Conservation (phyloP, 2,888 invertebrate species). For the Arctia plantaginis region DNA sequence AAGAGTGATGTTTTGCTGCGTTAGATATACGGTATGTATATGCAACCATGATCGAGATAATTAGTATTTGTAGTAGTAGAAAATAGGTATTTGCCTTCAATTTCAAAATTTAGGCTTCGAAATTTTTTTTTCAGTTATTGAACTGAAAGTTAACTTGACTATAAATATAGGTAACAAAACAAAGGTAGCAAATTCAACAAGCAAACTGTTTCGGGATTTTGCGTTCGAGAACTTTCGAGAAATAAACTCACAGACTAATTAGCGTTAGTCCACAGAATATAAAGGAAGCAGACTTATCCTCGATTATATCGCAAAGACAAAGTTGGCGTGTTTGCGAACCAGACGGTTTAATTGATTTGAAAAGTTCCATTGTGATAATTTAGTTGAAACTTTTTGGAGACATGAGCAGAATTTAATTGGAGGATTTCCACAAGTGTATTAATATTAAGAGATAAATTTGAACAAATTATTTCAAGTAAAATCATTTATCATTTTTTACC, state of each 20-base stretch:
- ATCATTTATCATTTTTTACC: not conserved
- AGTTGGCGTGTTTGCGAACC: conserved; percentile 38
- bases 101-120: too few relatives aligned
- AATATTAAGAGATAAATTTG: not conserved
- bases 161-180: conserved; percentile 47
- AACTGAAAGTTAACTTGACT: conserved; percentile 17
- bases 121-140: not conserved
- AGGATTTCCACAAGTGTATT: conserved; percentile 5
- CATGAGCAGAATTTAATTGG: conserved; percentile 14
- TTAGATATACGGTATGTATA: too few relatives aligned
- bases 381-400: conserved; percentile 12
- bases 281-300: conserved; percentile 35
- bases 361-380: conserved; percentile 39
- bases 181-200: conserved; percentile 40
- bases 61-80: too few relatives aligned
- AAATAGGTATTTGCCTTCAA: too few relatives aligned
- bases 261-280: conserved; percentile 39
- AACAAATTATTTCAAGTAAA: not conserved
- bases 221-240: conserved; percentile 40
- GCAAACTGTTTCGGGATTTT: conserved; percentile 44
- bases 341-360: conserved; percentile 43
- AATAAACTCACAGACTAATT: conserved; percentile 46
- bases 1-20: too few relatives aligned
- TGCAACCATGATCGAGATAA: too few relatives aligned
- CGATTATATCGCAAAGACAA: conserved; percentile 37